phyloP scores from a whole-genome alignment of 1,140 invertebrate genomes.

The Dinoponera quadriceps region DNA sequence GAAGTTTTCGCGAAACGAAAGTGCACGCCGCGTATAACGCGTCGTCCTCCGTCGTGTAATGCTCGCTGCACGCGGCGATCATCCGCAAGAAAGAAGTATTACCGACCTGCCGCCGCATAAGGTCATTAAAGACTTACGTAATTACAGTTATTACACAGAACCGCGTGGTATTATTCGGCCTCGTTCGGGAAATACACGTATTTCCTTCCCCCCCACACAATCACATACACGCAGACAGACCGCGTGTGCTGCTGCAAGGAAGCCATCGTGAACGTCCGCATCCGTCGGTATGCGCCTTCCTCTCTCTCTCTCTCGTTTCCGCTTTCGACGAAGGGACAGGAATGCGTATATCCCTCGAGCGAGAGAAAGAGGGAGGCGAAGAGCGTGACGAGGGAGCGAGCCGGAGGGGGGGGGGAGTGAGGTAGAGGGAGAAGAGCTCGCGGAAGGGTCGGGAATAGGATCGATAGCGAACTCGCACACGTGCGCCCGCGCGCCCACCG shows the following conservation, averaged over 20 bases:
- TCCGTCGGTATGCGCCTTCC: slow-evolving; percentile 50
- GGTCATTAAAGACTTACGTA: slow-evolving; percentile 55
- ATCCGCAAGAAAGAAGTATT: slow-evolving; percentile 55
- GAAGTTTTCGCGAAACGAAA: slow-evolving; percentile 46
- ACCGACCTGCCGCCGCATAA: slow-evolving; percentile 44
- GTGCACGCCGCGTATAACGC: slow-evolving; percentile 13
- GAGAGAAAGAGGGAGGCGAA: slow-evolving; percentile 5
- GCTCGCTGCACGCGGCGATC: slow-evolving; percentile 39
- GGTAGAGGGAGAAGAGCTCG: slow-evolving; percentile 12
- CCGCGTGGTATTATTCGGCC: slow-evolving; percentile 34
- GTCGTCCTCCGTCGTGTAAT: slow-evolving; percentile 14
- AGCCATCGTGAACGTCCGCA: slow-evolving; percentile 36
- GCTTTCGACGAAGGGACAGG: slow-evolving; percentile 48
- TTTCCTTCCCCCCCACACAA: not conserved
- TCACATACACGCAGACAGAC: not conserved
- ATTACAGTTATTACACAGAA: slow-evolving; percentile 45
- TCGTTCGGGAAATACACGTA: not conserved
- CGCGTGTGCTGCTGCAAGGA: slow-evolving; percentile 12
- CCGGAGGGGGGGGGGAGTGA: too few relatives aligned
- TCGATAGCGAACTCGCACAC: slow-evolving; percentile 61
- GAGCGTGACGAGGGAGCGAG: slow-evolving; percentile 8
- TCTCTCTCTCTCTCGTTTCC: slow-evolving; percentile 54
- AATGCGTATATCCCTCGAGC: slow-evolving; percentile 37
- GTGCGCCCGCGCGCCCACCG: slow-evolving; percentile 29
- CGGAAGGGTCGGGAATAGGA: slow-evolving; percentile 56